These are phyloP conservation scores for Pseudomyrmex cubaensis DNA, from an alignment of 1,140 invertebrate species.

Conservation along the genomic window DNA sequence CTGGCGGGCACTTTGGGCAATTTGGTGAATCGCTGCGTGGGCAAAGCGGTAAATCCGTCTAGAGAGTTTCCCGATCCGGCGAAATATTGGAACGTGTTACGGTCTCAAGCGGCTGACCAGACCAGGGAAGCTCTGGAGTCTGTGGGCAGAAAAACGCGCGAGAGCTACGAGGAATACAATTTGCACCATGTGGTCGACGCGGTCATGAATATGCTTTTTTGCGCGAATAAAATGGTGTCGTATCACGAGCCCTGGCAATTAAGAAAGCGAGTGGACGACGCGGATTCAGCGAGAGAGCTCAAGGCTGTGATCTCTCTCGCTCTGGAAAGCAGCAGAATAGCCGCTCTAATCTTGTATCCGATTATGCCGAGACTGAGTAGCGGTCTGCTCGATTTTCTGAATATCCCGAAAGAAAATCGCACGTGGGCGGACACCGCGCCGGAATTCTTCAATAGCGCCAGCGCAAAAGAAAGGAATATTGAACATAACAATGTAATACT, in stretches of 20 bases:
- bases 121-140: constrained; percentile 86
- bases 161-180: constrained; percentile 91
- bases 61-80: constrained; percentile 89
- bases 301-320: constrained; percentile 92
- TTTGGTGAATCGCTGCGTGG: constrained; percentile 92
- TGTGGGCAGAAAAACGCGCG: constrained; percentile 86
- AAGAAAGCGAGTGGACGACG: constrained; percentile 85
- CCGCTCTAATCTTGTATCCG: constrained; percentile 92
- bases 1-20: constrained; percentile 97
- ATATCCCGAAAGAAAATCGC: constrained; percentile 84
- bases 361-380: constrained; percentile 91
- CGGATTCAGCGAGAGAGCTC: constrained; percentile 86
- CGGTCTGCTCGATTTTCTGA: constrained; percentile 88
- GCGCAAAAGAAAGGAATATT: constrained; percentile 20
- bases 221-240: constrained; percentile 95
- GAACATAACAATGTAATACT: constrained; percentile 61
- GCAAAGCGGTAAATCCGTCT: constrained; percentile 91
- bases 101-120: constrained; percentile 85
- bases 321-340: constrained; percentile 93
- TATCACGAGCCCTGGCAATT: constrained; percentile 95
- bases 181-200: constrained; percentile 94
- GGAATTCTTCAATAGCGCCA: background rate
- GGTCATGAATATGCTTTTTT: constrained; percentile 90
- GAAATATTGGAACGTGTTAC: constrained; percentile 84
- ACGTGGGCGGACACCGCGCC: constrained; percentile 85